These are phyloP conservation scores for Drosophila kuntzei DNA, from an alignment of 2,888 invertebrate species.

Conservation along the genomic window DNA sequence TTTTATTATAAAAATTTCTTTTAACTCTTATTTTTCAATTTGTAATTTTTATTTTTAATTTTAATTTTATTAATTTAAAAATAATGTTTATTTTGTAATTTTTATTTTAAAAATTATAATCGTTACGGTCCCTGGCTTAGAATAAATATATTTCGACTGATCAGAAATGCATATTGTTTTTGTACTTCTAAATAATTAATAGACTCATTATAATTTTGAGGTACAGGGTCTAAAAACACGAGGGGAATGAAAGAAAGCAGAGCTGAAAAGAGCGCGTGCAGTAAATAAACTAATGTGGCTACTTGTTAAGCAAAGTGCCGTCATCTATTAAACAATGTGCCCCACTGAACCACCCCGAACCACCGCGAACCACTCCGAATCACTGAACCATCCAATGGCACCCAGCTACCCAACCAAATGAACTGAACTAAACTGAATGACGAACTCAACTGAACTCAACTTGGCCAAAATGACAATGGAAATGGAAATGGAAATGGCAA, in stretches of 20 bases:
- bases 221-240: not conserved
- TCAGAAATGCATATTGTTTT: too few species aligned
- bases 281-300: constrained; percentile 80
- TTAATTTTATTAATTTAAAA: too few species aligned
- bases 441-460: constrained; percentile 61
- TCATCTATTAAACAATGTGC: constrained; percentile 78
- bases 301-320: constrained; percentile 81
- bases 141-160: too few species aligned
- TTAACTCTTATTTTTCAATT: too few species aligned
- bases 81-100: too few species aligned
- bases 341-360: not conserved
- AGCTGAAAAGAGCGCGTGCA: constrained; percentile 44
- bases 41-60: too few species aligned
- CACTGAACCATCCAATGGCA: not conserved
- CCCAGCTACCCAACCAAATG: constrained; percentile 26
- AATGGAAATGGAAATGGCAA: constrained; percentile 19
- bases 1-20: too few species aligned
- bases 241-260: not conserved
- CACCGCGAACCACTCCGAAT: not conserved
- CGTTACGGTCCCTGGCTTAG: too few species aligned
- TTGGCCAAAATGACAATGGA: constrained; percentile 55
- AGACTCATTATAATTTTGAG: not conserved
- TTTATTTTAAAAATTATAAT: too few species aligned
- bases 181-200: not conserved
- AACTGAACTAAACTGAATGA: constrained; percentile 52